Percentiles rank a stretch among this genome's conserved stretches.
phyloP scores from a whole-genome alignment of 2,797 vertebrate species.

The Crypturellus tataupa region DNA sequence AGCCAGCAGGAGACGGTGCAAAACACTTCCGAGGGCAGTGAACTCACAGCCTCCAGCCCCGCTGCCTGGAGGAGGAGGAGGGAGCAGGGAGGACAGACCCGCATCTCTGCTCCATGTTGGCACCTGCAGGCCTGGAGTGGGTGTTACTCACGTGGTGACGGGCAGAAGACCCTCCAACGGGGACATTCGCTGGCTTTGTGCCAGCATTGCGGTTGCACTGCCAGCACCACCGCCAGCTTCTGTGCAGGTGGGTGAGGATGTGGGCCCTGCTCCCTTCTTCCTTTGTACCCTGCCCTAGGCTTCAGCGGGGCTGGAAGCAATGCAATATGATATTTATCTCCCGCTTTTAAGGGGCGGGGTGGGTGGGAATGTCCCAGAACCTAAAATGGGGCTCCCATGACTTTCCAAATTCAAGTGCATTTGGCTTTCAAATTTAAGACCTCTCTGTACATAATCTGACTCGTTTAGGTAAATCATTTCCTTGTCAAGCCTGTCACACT shows the following conservation, averaged over 20 bases:
- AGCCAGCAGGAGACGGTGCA: accelerated
- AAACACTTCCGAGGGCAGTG: accelerated
- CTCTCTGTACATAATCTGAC: background rate
- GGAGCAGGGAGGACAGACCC: background rate
- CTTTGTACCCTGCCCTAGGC: background rate
- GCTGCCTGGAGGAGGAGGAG: accelerated
- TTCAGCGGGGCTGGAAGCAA: background rate
- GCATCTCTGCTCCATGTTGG: background rate
- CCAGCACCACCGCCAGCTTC: background rate
- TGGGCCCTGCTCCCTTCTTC: background rate
- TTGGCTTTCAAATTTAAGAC: background rate
- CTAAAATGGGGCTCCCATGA: background rate
- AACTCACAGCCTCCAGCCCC: accelerated
- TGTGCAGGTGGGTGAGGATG: background rate
- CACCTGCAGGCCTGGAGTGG: too few relatives aligned
- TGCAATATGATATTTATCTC: background rate
- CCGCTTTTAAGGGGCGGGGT: background rate
- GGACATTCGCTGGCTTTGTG: too few relatives aligned
- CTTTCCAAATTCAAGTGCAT: background rate
- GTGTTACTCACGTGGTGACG: background rate
- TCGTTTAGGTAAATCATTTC: background rate
- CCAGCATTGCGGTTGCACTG: too few relatives aligned
- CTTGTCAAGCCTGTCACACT: background rate
- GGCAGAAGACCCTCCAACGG: background rate
- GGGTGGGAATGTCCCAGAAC: background rate